Conservation (phyloP, 1,140 invertebrate species). For the Cydia splendana region DNA sequence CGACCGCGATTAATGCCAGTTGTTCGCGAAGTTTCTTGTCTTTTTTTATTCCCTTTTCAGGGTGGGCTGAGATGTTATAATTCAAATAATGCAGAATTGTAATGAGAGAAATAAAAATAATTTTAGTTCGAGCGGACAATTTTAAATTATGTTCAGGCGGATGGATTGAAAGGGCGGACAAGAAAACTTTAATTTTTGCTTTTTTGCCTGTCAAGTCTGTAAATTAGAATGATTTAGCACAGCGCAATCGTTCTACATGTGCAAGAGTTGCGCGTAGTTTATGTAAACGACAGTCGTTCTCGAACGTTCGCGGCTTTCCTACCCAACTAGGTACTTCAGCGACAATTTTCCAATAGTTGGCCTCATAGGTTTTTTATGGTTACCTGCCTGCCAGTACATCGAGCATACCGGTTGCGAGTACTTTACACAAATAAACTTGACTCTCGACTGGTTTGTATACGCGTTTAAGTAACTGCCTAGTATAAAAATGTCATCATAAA, state of each 20-base stretch:
- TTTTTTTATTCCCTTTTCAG: constrained; percentile 50
- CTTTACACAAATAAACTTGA: constrained; percentile 32
- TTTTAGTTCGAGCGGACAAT: neutral
- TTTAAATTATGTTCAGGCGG: neutral
- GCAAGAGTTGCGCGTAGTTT: constrained; percentile 34
- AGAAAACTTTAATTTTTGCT: neutral
- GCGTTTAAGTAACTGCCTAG: constrained; percentile 11
- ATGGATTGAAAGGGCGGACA: neutral
- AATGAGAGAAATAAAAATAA: constrained; percentile 20
- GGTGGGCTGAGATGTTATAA: constrained; percentile 46
- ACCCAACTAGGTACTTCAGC: constrained; percentile 39
- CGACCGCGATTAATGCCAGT: constrained; percentile 60
- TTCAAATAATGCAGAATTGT: constrained; percentile 27
- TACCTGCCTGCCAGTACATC: constrained; percentile 17
- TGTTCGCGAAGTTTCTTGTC: constrained; percentile 49
- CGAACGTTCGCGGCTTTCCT: constrained; percentile 61
- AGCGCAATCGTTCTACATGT: constrained; percentile 36
- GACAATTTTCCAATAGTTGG: constrained; percentile 34
- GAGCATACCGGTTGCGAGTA: constrained; percentile 23
- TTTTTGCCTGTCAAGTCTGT: neutral
- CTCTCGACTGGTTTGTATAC: constrained; percentile 27
- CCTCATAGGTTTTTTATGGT: constrained; percentile 30
- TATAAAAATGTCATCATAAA: constrained; percentile 17
- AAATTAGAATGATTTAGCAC: neutral
- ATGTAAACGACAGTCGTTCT: constrained; percentile 53